Base-by-base conservation (phyloP, 2,113 vertebrate species). In the Poecilia latipinna region DNA sequence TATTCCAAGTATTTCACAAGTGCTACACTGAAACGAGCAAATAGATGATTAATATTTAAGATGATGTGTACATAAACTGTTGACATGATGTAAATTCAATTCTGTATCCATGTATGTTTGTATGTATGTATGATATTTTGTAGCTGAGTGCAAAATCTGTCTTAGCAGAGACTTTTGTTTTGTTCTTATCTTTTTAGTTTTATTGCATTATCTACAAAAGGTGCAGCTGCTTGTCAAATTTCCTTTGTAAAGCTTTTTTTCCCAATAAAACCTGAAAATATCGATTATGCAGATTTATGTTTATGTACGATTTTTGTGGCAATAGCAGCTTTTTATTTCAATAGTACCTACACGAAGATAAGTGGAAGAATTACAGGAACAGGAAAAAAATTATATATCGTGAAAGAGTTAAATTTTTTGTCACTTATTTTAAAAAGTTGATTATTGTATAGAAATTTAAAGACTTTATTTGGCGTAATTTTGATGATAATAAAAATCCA, bases 11-110 rank as follows among this genome's bases (percentile, higher is more conserved):
- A 88, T 91, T 92, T 92, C 89, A 87, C 90, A 93, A 94, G 92
- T 92, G 90, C 91, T 93, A 89, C 93, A 93, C 92, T 93, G 93
- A 93, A 93, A 89, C 79, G 24, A 85, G 76, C 75, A 82, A 80
- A 83, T 78, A 86, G 70, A 86, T 63, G 31, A 86, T 79, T 85
- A 61, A 73, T 90, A 87, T 92, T 87, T 86, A 88, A 86, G 80
- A 68, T 74, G 76, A 72, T 94, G 92, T 93, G 92, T 93, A 90
- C 83, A 93, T 86, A 90, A 77, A 74, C 68, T 71, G 84, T 88
- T 60, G 71, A 79, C 67, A 67, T 79, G 82, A 81, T 93, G 84
- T 92, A 91, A 86, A 90, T 80, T 69, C 44, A 85, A 71, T 65
- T 78, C 28, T 78, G 74, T 79, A 68, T 74, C 63, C 74, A 51